A percentile compares a stretch with the other conserved stretches of the same genome.
Evolutionary conservation across 2,113 vertebrate species (phyloP).

Genomic region (Sebastes fasciatus): DNA sequence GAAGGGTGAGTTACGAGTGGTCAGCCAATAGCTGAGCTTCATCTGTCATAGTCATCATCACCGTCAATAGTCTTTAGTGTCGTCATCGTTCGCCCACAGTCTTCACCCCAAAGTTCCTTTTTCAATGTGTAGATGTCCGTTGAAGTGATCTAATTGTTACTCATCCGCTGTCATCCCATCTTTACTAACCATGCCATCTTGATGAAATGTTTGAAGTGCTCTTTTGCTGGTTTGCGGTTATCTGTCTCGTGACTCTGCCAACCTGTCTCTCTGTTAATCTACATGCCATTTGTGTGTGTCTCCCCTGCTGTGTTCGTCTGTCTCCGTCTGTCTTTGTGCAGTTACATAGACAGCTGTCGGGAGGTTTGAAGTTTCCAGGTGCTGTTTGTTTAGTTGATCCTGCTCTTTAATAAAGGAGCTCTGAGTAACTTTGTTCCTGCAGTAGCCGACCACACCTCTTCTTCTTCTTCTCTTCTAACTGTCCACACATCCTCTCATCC

Average conservation of each 20-base stretch:
- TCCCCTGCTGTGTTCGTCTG: slow-evolving; percentile 36
- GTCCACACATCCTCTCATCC: slow-evolving; percentile 19
- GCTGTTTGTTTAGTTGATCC: slow-evolving; percentile 69
- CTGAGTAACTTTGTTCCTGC: slow-evolving; percentile 57
- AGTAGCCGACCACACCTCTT: slow-evolving; percentile 7
- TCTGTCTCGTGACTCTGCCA: slow-evolving; percentile 45
- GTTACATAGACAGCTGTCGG: slow-evolving; percentile 62
- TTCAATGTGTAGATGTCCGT: slow-evolving; percentile 6
- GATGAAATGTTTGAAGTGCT: slow-evolving; percentile 26
- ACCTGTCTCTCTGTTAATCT: slow-evolving; percentile 56
- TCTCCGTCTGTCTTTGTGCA: slow-evolving; percentile 32
- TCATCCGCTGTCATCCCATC: slow-evolving; percentile 24
- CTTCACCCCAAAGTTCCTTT: background rate
- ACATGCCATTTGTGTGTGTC: slow-evolving; percentile 57
- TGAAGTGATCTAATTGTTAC: background rate
- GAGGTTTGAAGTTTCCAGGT: slow-evolving; percentile 75
- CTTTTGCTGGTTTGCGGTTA: slow-evolving; percentile 16
- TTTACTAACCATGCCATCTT: slow-evolving; percentile 35
- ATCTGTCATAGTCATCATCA: slow-evolving; percentile 39
- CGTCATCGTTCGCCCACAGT: slow-evolving; percentile 17
- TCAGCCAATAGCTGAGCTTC: slow-evolving; percentile 61
- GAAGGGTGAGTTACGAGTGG: slow-evolving; percentile 79
- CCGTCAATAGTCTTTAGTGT: slow-evolving; percentile 1
- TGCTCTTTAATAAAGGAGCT: slow-evolving; percentile 57
- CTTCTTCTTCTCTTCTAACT: slow-evolving; percentile 14